These are phyloP conservation scores for Brachyhypopomus gauderio DNA, from an alignment of 2,113 vertebrate genomes.

Conservation along the genomic window DNA sequence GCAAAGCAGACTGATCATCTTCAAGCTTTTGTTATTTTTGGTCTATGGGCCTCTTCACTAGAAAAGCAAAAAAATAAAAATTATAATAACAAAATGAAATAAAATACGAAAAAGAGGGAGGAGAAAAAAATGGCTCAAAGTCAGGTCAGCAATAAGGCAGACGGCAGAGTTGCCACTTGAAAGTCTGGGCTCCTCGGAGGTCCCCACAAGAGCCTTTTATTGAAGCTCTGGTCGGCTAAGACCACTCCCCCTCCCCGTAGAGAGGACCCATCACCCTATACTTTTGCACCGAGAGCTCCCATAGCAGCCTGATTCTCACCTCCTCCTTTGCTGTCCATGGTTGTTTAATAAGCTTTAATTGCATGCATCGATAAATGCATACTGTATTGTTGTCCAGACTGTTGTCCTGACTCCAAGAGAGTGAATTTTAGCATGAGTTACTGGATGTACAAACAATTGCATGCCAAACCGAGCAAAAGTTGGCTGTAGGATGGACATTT, in stretches of 20 bases:
- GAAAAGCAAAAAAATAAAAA: conserved; percentile 53
- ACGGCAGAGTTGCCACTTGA: conserved; percentile 69
- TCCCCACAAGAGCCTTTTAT: conserved; percentile 78
- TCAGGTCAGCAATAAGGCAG: conserved; percentile 52
- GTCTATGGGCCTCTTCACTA: conserved; percentile 75
- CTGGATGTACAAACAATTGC: not conserved
- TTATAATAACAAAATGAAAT: conserved; percentile 33
- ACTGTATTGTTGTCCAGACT: not conserved
- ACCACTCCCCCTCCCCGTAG: conserved; percentile 73
- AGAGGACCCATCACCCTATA: conserved; percentile 67
- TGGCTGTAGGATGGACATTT: not conserved
- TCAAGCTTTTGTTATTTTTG: conserved; percentile 62
- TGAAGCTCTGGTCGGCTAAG: conserved; percentile 63
- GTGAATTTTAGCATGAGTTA: not conserved
- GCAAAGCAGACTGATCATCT: conserved; percentile 86
- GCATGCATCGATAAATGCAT: not conserved
- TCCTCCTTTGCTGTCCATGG: not conserved
- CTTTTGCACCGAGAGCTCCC: conserved; percentile 55
- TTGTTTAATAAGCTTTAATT: not conserved
- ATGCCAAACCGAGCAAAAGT: not conserved
- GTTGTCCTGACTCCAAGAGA: not conserved
- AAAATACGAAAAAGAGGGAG: not conserved
- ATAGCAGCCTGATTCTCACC: conserved; percentile 57
- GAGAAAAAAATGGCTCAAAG: conserved; percentile 16
- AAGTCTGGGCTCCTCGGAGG: conserved; percentile 71